phyloP scores from a whole-genome alignment of 2,113 vertebrate species.

The Labeo catla region DNA sequence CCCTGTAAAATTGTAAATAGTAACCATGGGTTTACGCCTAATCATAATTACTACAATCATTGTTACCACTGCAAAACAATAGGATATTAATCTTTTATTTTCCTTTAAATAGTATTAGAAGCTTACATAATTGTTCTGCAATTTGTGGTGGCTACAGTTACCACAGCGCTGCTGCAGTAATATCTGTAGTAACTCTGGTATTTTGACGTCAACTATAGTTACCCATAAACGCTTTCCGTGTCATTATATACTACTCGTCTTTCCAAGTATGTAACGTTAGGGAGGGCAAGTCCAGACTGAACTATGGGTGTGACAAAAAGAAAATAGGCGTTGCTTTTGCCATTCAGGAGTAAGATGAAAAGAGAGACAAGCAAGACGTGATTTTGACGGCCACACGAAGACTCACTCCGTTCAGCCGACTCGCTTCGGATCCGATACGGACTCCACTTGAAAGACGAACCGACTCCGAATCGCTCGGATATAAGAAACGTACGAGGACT shows the following conservation, averaged over 20 bases:
- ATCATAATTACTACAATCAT: not conserved
- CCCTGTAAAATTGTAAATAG: not conserved
- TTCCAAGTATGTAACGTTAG: not conserved
- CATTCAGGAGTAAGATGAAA: slow-evolving; percentile 26
- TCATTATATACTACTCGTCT: not conserved
- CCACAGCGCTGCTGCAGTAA: not conserved
- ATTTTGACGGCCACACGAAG: slow-evolving; percentile 5
- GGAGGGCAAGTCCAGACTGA: slow-evolving; percentile 54
- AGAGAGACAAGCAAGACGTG: not conserved
- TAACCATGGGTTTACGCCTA: not conserved
- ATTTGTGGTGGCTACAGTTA: not conserved
- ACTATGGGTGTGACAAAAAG: slow-evolving; percentile 64
- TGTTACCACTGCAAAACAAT: not conserved
- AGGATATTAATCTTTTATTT: not conserved
- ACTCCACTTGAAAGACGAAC: not conserved
- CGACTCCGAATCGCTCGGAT: not conserved
- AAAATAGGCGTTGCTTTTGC: slow-evolving; percentile 20
- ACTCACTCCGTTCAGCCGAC: not conserved
- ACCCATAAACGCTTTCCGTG: not conserved
- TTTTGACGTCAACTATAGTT: not conserved
- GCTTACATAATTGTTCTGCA: not conserved
- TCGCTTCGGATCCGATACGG: not conserved
- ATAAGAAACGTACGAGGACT: not conserved
- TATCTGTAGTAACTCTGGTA: not conserved
- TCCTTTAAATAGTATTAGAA: not conserved